Conservation (phyloP, 2,797 vertebrate genomes). For the Xerus rutilus region DNA sequence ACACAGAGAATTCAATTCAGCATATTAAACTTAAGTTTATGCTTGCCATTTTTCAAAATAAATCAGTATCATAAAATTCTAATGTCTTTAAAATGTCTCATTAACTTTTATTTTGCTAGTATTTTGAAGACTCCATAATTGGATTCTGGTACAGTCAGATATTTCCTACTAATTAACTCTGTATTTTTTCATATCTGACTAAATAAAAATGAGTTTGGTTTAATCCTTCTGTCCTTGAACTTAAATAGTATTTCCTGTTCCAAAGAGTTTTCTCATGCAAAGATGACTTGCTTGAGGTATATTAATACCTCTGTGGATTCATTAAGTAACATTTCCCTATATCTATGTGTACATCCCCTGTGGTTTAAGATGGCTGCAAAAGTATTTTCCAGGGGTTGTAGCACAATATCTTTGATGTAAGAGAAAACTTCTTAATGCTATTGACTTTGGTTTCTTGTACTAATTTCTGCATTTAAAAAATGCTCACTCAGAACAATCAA, state of each 20-base stretch:
- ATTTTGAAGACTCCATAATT: conserved; percentile 65
- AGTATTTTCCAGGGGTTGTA: neutral
- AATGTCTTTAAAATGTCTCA: conserved; percentile 62
- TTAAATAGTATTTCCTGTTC: conserved; percentile 41
- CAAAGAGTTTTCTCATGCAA: conserved; percentile 33
- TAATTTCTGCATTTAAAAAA: neutral
- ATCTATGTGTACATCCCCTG: neutral
- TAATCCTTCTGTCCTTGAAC: conserved; percentile 60
- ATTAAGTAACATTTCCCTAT: neutral
- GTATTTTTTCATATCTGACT: conserved; percentile 63
- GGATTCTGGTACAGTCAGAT: conserved; percentile 36
- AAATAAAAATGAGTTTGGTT: conserved; percentile 42
- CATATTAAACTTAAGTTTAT: conserved; percentile 58
- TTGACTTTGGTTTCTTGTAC: neutral
- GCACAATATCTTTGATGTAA: neutral
- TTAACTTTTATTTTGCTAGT: conserved; percentile 69
- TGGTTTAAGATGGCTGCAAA: neutral
- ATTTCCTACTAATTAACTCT: conserved; percentile 65
- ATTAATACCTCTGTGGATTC: neutral
- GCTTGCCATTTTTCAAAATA: conserved; percentile 60
- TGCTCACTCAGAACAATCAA: neutral
- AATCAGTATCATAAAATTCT: conserved; percentile 62
- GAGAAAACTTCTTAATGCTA: conserved; percentile 11
- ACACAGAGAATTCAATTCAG: conserved; percentile 37
- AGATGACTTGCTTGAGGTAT: neutral